Conservation (phyloP, 2,113 vertebrate genomes). For the Cephalopholis sonnerati region DNA sequence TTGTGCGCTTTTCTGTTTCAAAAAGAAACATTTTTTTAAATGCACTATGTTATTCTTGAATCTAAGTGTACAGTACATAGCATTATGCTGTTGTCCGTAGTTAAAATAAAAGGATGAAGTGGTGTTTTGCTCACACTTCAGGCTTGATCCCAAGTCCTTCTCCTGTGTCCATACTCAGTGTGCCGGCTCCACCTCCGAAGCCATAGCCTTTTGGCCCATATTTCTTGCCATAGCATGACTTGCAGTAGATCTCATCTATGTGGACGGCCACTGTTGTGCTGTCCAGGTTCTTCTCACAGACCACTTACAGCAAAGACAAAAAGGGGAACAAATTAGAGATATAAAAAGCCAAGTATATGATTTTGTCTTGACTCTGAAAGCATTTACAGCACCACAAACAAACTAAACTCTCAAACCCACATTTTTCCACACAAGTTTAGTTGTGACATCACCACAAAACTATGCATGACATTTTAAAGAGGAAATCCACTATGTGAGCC, state of each 20-base stretch:
- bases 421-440: background rate
- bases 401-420: background rate
- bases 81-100: background rate
- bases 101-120: background rate
- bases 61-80: background rate
- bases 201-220: conserved; percentile 98
- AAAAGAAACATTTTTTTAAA: background rate
- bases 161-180: conserved; percentile 93
- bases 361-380: no score
- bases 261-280: conserved; percentile 97
- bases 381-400: background rate
- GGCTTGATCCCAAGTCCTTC: conserved; percentile 91
- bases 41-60: background rate
- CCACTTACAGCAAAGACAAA: conserved; percentile 83
- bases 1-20: background rate
- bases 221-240: conserved; percentile 97
- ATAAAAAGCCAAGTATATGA: fast-evolving
- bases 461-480: conserved; percentile 36
- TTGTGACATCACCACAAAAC: conserved; percentile 8
- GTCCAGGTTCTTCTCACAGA: conserved; percentile 96
- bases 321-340: background rate
- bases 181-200: conserved; percentile 93
- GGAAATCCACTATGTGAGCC: background rate
- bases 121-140: conserved; percentile 88
- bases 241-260: conserved; percentile 96